A percentile compares a stretch with the other conserved stretches of the same genome.
phyloP scores from a whole-genome alignment of 2,113 vertebrate genomes.

The Petrocephalus zakoni region DNA sequence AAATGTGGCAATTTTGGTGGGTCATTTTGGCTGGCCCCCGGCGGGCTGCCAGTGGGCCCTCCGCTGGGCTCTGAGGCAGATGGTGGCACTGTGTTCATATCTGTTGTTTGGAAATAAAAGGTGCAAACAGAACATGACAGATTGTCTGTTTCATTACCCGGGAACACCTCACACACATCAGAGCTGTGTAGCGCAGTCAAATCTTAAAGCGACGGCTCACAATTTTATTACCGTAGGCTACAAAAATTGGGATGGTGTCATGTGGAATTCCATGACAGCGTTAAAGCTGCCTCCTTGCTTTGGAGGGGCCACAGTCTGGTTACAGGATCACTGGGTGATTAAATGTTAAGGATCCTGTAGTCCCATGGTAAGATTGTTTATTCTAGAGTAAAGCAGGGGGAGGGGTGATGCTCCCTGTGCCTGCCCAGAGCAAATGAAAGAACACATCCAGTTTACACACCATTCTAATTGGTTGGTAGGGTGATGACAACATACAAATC shows the following conservation, averaged over 20 bases:
- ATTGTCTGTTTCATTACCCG: slow-evolving; percentile 9
- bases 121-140: background rate
- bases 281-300: background rate
- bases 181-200: background rate
- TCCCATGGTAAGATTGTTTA: background rate
- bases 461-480: background rate
- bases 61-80: background rate
- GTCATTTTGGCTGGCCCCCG: background rate
- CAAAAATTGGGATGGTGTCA: background rate
- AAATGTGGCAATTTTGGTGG: background rate
- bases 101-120: slow-evolving; percentile 25
- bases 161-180: background rate
- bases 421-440: background rate
- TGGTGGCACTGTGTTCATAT: slow-evolving; percentile 5
- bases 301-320: background rate
- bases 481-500: background rate
- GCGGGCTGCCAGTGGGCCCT: background rate
- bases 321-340: background rate
- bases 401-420: background rate
- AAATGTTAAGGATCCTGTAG: background rate
- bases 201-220: background rate
- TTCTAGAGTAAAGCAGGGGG: background rate
- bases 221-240: background rate
- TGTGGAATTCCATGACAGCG: background rate
- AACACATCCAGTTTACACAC: background rate